Percentiles rank a stretch among this genome's conserved stretches.
These are phyloP conservation scores for rabbit (Oryctolagus cuniculus) DNA, from an alignment of 2,113 vertebrate species.

Conservation along the genomic window DNA sequence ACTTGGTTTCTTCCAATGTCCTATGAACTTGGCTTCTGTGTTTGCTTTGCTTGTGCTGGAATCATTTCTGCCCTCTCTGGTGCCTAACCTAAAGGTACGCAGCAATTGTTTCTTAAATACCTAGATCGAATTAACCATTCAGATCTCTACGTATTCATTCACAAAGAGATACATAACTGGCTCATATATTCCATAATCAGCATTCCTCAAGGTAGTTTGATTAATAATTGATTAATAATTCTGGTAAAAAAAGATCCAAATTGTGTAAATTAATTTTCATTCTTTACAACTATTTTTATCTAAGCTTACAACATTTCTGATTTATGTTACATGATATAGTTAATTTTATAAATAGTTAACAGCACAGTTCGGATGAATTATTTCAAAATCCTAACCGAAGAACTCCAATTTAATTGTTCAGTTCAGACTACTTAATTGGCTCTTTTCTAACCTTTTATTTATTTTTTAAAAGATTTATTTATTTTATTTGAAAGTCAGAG, in stretches of 20 bases:
- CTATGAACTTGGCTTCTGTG: neutral
- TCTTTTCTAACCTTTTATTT: neutral
- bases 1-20: neutral
- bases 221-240: neutral
- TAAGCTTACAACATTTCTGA: neutral
- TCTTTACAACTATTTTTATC: constrained; percentile 2
- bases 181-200: neutral
- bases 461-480: too few species aligned
- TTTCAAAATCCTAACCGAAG: constrained; percentile 44
- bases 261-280: constrained; percentile 27
- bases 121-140: neutral
- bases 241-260: constrained; percentile 26
- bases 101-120: constrained; percentile 34
- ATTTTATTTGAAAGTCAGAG: too few species aligned
- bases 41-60: neutral
- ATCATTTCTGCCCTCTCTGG: neutral
- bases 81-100: neutral
- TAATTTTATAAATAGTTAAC: constrained; percentile 53
- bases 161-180: neutral
- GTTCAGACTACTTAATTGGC: neutral
- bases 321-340: constrained; percentile 39
- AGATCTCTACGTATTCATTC: neutral
- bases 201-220: neutral
- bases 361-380: neutral
- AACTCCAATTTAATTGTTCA: neutral